phyloP scores from a whole-genome alignment of 2,888 invertebrate genomes.

The Amphipyra tragopoginis region DNA sequence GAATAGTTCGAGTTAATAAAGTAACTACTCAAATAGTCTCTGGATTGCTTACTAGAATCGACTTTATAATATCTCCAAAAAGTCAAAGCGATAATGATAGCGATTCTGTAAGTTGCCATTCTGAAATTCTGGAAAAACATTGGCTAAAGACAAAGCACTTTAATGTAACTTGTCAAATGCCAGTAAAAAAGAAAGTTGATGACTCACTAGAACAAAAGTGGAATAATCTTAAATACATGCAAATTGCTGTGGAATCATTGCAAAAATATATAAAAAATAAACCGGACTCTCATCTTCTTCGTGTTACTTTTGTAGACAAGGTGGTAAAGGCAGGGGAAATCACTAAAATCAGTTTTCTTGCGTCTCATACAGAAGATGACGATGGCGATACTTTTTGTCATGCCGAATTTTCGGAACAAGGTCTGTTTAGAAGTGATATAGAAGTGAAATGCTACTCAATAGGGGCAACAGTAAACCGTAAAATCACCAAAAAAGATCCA shows the following conservation, averaged over 20 bases:
- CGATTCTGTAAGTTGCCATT: constrained; percentile 44
- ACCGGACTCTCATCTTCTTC: constrained; percentile 39
- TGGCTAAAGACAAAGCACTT: constrained; percentile 55
- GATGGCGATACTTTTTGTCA: constrained; percentile 45
- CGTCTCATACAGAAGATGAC: constrained; percentile 30
- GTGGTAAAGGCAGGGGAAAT: constrained; percentile 3
- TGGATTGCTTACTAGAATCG: constrained; percentile 51
- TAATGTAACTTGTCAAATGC: constrained; percentile 34
- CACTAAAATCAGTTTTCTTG: constrained; percentile 31
- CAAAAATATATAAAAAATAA: constrained; percentile 56
- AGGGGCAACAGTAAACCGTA: constrained; percentile 19
- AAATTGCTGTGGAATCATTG: constrained; percentile 64
- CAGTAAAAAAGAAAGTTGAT: not conserved
- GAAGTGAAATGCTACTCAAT: constrained; percentile 37
- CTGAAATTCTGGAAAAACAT: constrained; percentile 63
- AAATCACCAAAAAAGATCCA: constrained; percentile 31
- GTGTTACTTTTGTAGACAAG: constrained; percentile 44
- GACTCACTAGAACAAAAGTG: not conserved
- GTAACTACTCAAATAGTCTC: constrained; percentile 60
- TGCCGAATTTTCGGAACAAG: constrained; percentile 25
- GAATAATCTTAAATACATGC: constrained; percentile 34
- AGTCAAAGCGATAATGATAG: not conserved
- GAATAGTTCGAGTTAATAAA: constrained; percentile 42
- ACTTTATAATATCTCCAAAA: constrained; percentile 33
- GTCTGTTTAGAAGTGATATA: constrained; percentile 12